Percentiles rank a stretch among this genome's conserved stretches.
Conservation (phyloP, 2,888 invertebrate species). For the Cantharis rustica region DNA sequence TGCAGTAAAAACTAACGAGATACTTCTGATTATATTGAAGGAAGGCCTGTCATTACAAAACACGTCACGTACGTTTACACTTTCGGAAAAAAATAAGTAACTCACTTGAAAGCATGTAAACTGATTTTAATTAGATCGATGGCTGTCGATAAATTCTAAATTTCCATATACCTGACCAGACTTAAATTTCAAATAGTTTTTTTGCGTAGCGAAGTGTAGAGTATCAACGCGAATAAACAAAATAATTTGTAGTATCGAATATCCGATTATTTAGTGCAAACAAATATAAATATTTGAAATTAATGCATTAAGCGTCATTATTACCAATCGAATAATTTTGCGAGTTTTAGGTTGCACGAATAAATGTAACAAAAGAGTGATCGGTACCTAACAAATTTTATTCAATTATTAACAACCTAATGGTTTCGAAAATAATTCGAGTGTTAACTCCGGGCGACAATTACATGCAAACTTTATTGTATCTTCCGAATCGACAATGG, state of each 20-base stretch:
- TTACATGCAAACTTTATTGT: background rate
- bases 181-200: background rate
- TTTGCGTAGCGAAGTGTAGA: background rate
- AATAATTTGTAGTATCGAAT: background rate
- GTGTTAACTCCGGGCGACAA: background rate
- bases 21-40: background rate
- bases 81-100: background rate
- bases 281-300: background rate
- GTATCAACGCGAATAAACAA: background rate
- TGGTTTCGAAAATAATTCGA: background rate
- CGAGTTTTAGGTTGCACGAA: background rate
- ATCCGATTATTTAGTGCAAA: background rate
- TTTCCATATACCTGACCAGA: background rate
- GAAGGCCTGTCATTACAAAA: background rate
- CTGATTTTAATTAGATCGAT: background rate
- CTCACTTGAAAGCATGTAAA: background rate
- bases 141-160: background rate
- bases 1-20: background rate
- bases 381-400: background rate
- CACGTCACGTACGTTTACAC: background rate
- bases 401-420: background rate
- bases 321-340: background rate
- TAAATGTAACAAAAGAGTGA: background rate
- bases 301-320: background rate
- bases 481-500: too few relatives aligned